Evolutionary conservation across 2,113 vertebrate species (phyloP), one percentile per base, ranked within the genome.

Genomic region (Leptobrachium ailaonicum): DNA sequence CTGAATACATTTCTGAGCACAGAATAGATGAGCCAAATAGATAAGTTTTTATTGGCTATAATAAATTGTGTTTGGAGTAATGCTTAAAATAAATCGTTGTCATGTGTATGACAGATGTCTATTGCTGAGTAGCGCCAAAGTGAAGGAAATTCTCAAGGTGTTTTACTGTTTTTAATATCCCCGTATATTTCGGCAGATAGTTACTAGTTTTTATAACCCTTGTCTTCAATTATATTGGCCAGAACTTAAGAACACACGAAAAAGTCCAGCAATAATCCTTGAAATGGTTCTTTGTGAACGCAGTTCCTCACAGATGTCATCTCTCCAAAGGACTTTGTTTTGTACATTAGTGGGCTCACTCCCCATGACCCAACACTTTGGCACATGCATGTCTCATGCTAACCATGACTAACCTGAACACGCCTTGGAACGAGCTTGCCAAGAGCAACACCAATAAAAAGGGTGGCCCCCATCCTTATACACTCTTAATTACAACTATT

Each of bases 331-430:
- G 56, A 73, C 50, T 50, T 75, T 81, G 79, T 81, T 81, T 75
- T 81, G 79, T 75, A 69, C 54, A 62, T 69, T 6, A 62, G 54
- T 45, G 71, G 58, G 43, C 56, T 81, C 66, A 74, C 79, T 69
- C 72, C 79, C 72, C 66, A 81, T 81, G 91, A 94, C 89, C 86
- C 86, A 90, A 92, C 90, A 83, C 71, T 82, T 91, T 94, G 92
- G 93, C 87, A 83, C 0, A 47, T 69, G 53, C 66, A 60, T 75
- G 79, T 81, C 64, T 44, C 73, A 50, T 81, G 79, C 75, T 81
- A 64, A 68, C 79, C 63, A 75, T 81, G 79, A 81, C 71, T 75
- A 81, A 81, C 71, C 79, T 81, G 66, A 45, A 81, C 66, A 81
- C 79, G 71, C 79, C 79, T 69, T 74, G 72, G 63, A 75, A 54